Evolutionary conservation across 1,140 invertebrate genomes (phyloP), one percentile per base, ranked within the genome.

Genomic region (Drosophila burlai): DNA sequence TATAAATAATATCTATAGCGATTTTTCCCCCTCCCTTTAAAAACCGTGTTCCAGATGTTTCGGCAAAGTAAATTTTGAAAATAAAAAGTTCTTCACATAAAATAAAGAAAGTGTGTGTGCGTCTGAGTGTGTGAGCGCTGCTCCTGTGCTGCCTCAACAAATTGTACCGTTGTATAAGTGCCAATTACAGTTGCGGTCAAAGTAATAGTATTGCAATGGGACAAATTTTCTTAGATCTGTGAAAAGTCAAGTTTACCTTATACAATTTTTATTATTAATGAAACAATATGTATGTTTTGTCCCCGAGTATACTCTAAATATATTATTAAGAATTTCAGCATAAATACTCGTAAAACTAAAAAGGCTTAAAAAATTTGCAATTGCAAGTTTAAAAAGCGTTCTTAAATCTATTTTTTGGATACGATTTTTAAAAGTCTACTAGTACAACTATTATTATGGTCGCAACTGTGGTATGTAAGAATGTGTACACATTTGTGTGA

Each of bases 101-200:
- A 50, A 29, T 15, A 3, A 52, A 26, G 36, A 54, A 50, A 40
- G 16, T 50, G 21, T 45, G 68, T 36, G 21, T 55, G 47, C 36
- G 36, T 38, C 13, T 38, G 11, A 38, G 49, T 68, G 24, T 40
- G 31, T 60, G 68, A 66, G 68, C 66, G 68, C 46, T 86, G 72
- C 81, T 71, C 73, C 74, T 74, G 81, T 65, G 83, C 83, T 87
- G 85, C 84, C 84, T 90, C 85, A 87, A 87, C 84, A 87, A 86
- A 84, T 77, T 86, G 62, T 76, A 57, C 60, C 49, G 59, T 57
- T 72, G 54, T 72, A 74, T 72, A 72, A 72, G 66, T 59, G 38
- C 34, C 54, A 57, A 57, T 57, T 57, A 57, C 54, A 57, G 54
- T 40, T n/a, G 36, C 54, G 36, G 54, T 4, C 36, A 57, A 26